Evolutionary conservation across 2,113 vertebrate genomes (phyloP).

Genomic region (Tragelaphus buxtoni): DNA sequence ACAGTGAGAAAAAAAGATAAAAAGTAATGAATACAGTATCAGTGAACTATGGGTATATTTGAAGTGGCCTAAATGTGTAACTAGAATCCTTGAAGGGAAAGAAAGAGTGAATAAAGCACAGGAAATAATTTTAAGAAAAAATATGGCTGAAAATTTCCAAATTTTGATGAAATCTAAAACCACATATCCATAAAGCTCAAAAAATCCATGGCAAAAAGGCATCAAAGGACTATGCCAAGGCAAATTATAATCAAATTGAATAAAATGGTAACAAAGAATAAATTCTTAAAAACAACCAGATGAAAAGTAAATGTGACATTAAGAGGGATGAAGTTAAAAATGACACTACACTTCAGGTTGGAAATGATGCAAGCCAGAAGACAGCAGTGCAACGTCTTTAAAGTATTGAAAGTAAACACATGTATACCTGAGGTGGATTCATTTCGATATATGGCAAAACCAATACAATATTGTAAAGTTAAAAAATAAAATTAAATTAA

Average conservation of each 20-base stretch:
- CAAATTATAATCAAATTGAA: background rate
- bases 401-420: background rate
- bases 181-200: background rate
- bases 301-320: background rate
- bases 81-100: background rate
- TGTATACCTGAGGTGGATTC: too few species aligned
- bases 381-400: background rate
- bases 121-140: background rate
- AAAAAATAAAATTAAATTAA: too few species aligned
- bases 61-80: background rate
- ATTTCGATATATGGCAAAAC: too few species aligned
- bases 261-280: background rate
- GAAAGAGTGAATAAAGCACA: background rate
- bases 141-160: background rate
- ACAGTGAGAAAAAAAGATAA: background rate
- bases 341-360: background rate
- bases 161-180: background rate
- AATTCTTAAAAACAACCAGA: background rate
- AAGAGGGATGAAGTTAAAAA: background rate
- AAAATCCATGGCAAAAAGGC: background rate
- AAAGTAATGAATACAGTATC: background rate
- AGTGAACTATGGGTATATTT: background rate
- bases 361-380: background rate
- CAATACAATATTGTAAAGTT: too few species aligned
- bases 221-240: background rate